Conservation (phyloP, 2,113 vertebrate genomes). For the Cryptotis parvus region DNA sequence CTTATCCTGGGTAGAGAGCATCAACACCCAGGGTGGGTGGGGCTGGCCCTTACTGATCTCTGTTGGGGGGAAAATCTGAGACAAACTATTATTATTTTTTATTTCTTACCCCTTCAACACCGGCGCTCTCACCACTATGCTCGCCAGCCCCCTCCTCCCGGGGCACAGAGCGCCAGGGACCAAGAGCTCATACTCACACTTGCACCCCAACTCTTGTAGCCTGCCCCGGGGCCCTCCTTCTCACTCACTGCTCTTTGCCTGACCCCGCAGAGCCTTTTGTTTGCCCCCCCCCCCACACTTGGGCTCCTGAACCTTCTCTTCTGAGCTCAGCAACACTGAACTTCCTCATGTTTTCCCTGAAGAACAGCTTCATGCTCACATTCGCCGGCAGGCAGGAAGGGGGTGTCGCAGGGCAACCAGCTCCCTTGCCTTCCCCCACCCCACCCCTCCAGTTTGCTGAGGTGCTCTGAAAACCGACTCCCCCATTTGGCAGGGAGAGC, state of each 20-base stretch:
- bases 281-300: slow-evolving; percentile 7
- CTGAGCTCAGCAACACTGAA: background rate
- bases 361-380: background rate
- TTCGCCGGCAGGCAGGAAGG: background rate
- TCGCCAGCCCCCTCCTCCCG: too few relatives aligned
- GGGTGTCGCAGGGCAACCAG: background rate
- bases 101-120: too few relatives aligned
- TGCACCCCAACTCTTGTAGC: too few relatives aligned
- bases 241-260: background rate
- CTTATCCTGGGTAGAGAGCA: too few relatives aligned
- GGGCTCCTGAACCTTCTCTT: background rate
- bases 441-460: background rate
- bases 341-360: background rate
- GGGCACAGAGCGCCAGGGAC: too few relatives aligned
- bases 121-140: background rate
- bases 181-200: too few relatives aligned
- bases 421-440: background rate
- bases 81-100: too few relatives aligned
- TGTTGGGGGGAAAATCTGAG: too few relatives aligned
- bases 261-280: background rate
- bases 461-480: slow-evolving; percentile 31
- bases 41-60: too few relatives aligned
- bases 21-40: too few relatives aligned
- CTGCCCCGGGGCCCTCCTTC: background rate
- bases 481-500: background rate